phyloP scores from a whole-genome alignment of 2,888 invertebrate genomes.

The Troilus luridus region DNA sequence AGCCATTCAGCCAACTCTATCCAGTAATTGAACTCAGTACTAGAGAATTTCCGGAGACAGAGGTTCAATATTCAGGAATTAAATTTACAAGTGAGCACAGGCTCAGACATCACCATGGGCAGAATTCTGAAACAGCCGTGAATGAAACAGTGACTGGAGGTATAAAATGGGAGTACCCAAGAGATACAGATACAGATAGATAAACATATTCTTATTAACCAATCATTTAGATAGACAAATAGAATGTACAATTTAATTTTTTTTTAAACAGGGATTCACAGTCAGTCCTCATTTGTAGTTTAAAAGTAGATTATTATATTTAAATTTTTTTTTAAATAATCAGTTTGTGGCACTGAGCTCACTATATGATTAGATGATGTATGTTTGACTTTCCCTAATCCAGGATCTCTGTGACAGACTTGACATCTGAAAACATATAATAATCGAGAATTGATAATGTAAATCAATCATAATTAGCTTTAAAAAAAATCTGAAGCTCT shows the following conservation, averaged over 20 bases:
- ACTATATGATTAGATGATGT: not conserved
- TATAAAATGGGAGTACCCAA: conserved; percentile 53
- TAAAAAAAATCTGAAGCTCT: too few species aligned
- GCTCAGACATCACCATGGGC: conserved; percentile 33
- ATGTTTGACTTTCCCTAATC: not conserved
- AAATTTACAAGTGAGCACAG: conserved; percentile 24
- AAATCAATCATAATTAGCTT: too few species aligned
- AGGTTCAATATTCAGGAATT: conserved; percentile 53
- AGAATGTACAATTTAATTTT: not conserved
- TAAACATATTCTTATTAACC: not conserved
- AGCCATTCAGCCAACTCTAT: conserved; percentile 65
- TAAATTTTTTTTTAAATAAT: too few species aligned
- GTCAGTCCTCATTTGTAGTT: not conserved
- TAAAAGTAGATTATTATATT: not conserved
- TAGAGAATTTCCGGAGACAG: conserved; percentile 68
- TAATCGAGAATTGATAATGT: too few species aligned
- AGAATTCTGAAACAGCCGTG: not conserved
- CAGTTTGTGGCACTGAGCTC: not conserved
- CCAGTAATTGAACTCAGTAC: conserved; percentile 71
- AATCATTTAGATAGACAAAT: not conserved
- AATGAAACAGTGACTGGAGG: conserved; percentile 50
- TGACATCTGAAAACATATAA: too few species aligned
- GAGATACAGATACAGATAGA: conserved; percentile 31
- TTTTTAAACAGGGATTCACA: not conserved
- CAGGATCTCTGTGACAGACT: not conserved